Conservation (phyloP, 2,888 invertebrate genomes). For the Pterostichus niger region DNA sequence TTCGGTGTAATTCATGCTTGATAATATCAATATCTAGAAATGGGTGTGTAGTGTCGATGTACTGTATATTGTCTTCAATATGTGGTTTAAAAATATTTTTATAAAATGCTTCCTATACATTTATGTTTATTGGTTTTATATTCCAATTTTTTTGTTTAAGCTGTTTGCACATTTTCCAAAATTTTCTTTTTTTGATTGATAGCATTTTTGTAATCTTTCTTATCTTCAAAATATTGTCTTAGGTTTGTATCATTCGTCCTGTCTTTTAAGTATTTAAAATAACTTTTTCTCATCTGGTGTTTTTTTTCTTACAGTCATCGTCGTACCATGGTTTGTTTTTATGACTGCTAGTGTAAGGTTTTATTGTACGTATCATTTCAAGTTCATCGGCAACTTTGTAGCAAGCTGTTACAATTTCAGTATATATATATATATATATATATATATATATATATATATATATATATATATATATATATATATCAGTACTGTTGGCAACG, state of each 20-base stretch:
- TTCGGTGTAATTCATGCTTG: background rate
- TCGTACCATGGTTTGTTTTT: too few relatives aligned
- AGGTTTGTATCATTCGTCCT: slow-evolving; percentile 14
- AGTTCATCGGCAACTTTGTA: too few relatives aligned
- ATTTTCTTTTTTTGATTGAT: background rate
- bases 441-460: too few relatives aligned
- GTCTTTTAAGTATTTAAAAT: background rate
- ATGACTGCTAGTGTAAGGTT: too few relatives aligned
- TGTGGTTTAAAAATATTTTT: background rate
- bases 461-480: too few relatives aligned
- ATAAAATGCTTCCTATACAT: background rate
- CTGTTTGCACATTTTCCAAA: slow-evolving; percentile 6
- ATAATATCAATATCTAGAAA: background rate
- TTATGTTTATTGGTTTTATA: slow-evolving; percentile 8
- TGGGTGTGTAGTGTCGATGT: background rate
- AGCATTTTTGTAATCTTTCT: slow-evolving; percentile 3
- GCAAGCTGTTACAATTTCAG: too few relatives aligned
- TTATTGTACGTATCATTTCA: too few relatives aligned
- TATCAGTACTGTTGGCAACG: background rate
- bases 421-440: too few relatives aligned
- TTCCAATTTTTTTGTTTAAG: background rate
- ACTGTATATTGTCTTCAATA: background rate
- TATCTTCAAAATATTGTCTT: slow-evolving; percentile 2
- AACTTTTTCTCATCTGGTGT: slow-evolving; percentile 26
- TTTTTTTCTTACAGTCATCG: slow-evolving; percentile 1